Percentiles rank a stretch among this genome's conserved stretches.
Conservation (phyloP, 2,113 vertebrate genomes). For the Lonchura striata region DNA sequence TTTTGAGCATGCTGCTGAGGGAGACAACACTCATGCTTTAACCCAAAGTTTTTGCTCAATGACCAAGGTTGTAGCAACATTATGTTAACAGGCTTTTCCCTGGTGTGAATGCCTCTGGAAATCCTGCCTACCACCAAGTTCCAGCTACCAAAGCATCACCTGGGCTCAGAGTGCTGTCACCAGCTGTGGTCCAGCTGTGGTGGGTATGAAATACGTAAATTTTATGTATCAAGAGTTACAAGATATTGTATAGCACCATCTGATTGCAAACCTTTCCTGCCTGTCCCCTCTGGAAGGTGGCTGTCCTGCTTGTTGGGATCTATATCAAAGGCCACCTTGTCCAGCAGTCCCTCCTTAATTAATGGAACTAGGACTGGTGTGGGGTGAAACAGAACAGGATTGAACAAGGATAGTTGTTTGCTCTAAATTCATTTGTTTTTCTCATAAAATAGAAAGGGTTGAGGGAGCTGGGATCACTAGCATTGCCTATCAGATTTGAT, state of each 20-base stretch:
- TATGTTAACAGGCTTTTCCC: neutral
- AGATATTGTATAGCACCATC: neutral
- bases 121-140: neutral
- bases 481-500: neutral
- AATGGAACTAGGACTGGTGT: neutral
- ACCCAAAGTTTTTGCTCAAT: neutral
- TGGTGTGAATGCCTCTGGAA: neutral
- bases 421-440: neutral
- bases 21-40: neutral
- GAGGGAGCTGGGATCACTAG: neutral
- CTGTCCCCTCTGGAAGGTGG: neutral
- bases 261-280: neutral
- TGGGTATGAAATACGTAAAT: neutral
- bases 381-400: neutral
- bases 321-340: neutral
- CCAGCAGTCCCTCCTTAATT: neutral
- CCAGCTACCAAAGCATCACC: neutral
- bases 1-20: neutral
- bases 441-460: neutral
- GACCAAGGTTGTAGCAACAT: accelerated
- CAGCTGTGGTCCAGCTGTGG: accelerated
- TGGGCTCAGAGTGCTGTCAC: accelerated
- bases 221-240: neutral
- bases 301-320: neutral
- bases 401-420: neutral